Evolutionary conservation across 2,113 vertebrate species (phyloP).

Genomic region (Caloenas nicobarica): DNA sequence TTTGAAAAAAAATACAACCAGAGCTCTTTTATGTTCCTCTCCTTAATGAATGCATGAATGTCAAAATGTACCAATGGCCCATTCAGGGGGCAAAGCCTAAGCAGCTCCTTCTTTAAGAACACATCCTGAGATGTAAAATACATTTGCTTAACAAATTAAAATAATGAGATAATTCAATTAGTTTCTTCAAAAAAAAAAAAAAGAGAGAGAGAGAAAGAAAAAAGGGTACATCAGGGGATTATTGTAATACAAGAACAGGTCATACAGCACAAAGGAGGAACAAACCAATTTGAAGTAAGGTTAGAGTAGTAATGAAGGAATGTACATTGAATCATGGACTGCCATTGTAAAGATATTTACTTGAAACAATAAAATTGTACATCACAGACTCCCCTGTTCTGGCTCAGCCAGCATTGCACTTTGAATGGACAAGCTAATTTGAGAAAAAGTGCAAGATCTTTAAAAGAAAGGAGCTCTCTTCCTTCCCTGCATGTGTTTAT

Average conservation of each 20-base stretch:
- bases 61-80: conserved; percentile 94
- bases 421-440: conserved; percentile 75
- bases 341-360: conserved; percentile 83
- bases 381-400: conserved; percentile 61
- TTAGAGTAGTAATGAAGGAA: conserved; percentile 84
- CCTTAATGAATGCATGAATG: conserved; percentile 97
- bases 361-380: conserved; percentile 77
- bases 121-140: conserved; percentile 96
- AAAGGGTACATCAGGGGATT: conserved; percentile 93
- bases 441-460: conserved; percentile 69
- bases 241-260: conserved; percentile 92
- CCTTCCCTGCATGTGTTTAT: conserved; percentile 65
- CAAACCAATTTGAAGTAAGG: conserved; percentile 90
- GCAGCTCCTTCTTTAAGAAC: conserved; percentile 91
- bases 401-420: conserved; percentile 54
- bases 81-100: conserved; percentile 94
- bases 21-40: conserved; percentile 89
- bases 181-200: conserved; percentile 81
- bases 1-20: conserved; percentile 93
- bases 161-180: conserved; percentile 99
- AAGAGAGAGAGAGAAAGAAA: conserved; percentile 56
- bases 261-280: conserved; percentile 88
- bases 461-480: conserved; percentile 65
- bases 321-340: conserved; percentile 81
- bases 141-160: conserved; percentile 99